Conservation (phyloP, 2,888 invertebrate species). For the Piscicola geometra region DNA sequence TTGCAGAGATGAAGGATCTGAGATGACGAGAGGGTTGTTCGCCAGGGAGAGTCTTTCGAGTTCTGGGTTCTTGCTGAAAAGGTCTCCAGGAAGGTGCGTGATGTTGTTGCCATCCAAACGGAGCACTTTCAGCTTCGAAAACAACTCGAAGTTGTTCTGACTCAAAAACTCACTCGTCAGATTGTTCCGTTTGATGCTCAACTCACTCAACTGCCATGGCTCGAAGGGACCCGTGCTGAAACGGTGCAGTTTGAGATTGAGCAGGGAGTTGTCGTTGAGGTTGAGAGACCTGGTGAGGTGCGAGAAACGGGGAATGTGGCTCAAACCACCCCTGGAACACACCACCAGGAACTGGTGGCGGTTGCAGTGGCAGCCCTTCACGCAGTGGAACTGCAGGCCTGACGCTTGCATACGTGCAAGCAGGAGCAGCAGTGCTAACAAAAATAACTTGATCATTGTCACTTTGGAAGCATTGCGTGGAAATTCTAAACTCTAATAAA, state of each 20-base stretch:
- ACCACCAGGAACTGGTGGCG: slow-evolving; percentile 9
- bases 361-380: slow-evolving; percentile 28
- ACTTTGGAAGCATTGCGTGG: no score
- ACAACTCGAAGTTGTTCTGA: slow-evolving; percentile 1
- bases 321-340: slow-evolving; percentile 24
- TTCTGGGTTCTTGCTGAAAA: slow-evolving; percentile 19
- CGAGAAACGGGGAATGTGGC: slow-evolving; percentile 20
- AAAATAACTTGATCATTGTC: no score
- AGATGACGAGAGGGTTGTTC: slow-evolving; percentile 28
- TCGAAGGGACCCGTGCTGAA: not conserved
- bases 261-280: slow-evolving; percentile 28
- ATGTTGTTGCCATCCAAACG: slow-evolving; percentile 31
- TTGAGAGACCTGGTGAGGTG: slow-evolving; percentile 1
- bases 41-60: slow-evolving; percentile 33
- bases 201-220: not conserved
- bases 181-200: slow-evolving; percentile 28
- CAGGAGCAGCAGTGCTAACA: no score
- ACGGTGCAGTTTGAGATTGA: not conserved
- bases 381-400: slow-evolving; percentile 9
- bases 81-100: not conserved
- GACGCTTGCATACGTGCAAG: no score
- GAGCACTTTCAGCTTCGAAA: slow-evolving; percentile 14
- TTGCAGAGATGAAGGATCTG: not conserved
- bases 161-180: not conserved
- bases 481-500: no score